Evolutionary conservation across 2,888 invertebrate species (phyloP).

Genomic region (Chymomyza fuscimana): DNA sequence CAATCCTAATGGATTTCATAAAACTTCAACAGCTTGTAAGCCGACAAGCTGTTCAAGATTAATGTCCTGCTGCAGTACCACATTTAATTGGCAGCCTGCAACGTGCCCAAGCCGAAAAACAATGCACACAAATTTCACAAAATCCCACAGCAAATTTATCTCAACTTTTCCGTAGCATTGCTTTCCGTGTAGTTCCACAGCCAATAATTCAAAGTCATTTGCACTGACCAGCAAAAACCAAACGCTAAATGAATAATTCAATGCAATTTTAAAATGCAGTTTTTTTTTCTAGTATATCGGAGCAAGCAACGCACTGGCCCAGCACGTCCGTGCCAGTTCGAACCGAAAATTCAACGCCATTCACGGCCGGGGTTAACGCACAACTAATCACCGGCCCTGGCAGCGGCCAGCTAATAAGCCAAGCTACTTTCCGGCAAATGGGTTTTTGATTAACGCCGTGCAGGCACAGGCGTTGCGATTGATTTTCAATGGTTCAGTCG

Average conservation of each 20-base stretch:
- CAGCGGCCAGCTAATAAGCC: constrained; percentile 33
- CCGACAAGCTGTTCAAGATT: neutral
- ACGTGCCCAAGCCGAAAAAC: neutral
- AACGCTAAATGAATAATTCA: constrained; percentile 55
- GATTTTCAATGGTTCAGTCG: constrained; percentile 42
- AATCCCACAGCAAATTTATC: constrained; percentile 35
- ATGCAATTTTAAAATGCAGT: constrained; percentile 49
- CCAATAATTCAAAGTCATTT: constrained; percentile 17
- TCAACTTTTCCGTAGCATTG: constrained; percentile 26
- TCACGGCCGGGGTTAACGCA: constrained; percentile 57
- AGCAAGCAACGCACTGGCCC: constrained; percentile 2
- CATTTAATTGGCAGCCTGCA: neutral
- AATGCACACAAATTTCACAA: constrained; percentile 19
- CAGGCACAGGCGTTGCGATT: constrained; percentile 38
- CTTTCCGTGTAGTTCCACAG: neutral
- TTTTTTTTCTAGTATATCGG: constrained; percentile 1
- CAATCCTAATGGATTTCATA: neutral
- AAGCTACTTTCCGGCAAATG: constrained; percentile 48
- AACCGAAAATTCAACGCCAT: constrained; percentile 24
- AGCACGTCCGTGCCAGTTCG: constrained; percentile 18
- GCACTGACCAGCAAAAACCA: constrained; percentile 1
- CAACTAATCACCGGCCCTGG: constrained; percentile 62
- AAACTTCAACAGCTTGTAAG: neutral
- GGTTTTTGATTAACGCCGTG: constrained; percentile 70
- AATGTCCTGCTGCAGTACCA: constrained; percentile 10